Conservation (phyloP, 2,888 invertebrate species). For the Aphodius granarius region DNA sequence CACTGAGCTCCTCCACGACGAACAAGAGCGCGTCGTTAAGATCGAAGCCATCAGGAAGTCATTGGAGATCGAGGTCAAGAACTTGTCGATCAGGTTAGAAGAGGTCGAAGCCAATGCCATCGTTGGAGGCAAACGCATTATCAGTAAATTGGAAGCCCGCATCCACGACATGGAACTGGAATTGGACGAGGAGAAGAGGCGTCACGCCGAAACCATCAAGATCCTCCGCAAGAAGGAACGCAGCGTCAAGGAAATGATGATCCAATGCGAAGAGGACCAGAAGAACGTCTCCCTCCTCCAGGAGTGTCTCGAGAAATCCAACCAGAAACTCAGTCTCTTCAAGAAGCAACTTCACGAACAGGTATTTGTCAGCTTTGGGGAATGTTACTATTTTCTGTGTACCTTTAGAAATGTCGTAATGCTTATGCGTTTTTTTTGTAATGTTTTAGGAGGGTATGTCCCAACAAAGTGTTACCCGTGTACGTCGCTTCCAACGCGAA, state of each 20-base stretch:
- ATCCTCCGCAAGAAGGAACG: constrained; percentile 98
- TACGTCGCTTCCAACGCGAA: constrained; percentile 97
- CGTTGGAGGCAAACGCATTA: constrained; percentile 94
- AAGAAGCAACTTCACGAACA: constrained; percentile 95
- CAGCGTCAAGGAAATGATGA: constrained; percentile 91
- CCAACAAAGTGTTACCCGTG: constrained; percentile 90
- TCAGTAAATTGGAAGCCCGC: constrained; percentile 95
- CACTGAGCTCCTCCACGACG: constrained; percentile 91
- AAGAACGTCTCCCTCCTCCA: constrained; percentile 92
- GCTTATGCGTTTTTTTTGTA: background rate
- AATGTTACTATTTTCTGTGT: too few species aligned
- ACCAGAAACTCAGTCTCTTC: constrained; percentile 88
- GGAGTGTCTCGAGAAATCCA: constrained; percentile 84
- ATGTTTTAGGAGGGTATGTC: constrained; percentile 81
- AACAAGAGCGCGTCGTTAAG: constrained; percentile 95
- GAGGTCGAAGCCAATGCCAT: constrained; percentile 97
- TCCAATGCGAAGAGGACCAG: constrained; percentile 95
- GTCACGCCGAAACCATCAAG: constrained; percentile 96
- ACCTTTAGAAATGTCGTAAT: too few species aligned
- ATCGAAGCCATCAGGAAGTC: constrained; percentile 98
- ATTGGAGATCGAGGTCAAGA: constrained; percentile 96
- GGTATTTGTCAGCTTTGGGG: too few species aligned
- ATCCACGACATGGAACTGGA: constrained; percentile 94
- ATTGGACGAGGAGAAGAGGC: constrained; percentile 94
- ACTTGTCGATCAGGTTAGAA: constrained; percentile 88